These are phyloP conservation scores for Protonibea diacanthus DNA, from an alignment of 2,797 vertebrate species.

Conservation along the genomic window DNA sequence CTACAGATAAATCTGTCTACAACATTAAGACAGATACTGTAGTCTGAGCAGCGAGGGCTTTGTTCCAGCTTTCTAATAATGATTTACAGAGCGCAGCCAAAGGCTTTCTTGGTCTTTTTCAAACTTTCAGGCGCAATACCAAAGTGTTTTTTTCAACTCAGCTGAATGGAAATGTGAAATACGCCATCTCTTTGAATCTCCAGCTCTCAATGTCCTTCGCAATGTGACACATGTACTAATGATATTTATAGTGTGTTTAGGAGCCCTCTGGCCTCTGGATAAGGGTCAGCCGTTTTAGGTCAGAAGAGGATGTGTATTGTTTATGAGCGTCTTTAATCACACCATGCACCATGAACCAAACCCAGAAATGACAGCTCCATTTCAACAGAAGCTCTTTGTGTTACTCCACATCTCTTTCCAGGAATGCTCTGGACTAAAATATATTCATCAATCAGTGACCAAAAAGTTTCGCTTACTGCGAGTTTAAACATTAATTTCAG, in stretches of 20 bases:
- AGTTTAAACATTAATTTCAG: background rate
- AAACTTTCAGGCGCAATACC: slow-evolving; percentile 11
- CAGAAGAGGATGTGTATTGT: slow-evolving; percentile 15
- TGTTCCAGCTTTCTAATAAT: slow-evolving; percentile 16
- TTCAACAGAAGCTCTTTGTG: background rate
- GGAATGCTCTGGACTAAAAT: background rate
- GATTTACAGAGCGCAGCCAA: slow-evolving; percentile 21
- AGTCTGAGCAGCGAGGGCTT: slow-evolving; percentile 14
- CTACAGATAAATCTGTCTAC: slow-evolving; percentile 17
- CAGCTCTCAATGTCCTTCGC: background rate
- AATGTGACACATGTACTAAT: background rate
- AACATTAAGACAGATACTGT: slow-evolving; percentile 21
- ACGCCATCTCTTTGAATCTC: background rate
- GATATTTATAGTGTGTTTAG: slow-evolving; percentile 3
- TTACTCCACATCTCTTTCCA: background rate
- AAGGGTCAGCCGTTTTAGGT: slow-evolving; percentile 23
- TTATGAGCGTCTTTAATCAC: background rate
- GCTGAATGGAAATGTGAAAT: slow-evolving; percentile 4
- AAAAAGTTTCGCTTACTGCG: background rate
- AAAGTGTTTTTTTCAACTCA: background rate
- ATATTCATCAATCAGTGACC: background rate
- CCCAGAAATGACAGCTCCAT: background rate
- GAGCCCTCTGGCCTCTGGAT: background rate
- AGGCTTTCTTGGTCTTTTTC: slow-evolving; percentile 20
- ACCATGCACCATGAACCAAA: background rate